Conservation (phyloP, 1,140 invertebrate species). For the Saccostrea echinata region DNA sequence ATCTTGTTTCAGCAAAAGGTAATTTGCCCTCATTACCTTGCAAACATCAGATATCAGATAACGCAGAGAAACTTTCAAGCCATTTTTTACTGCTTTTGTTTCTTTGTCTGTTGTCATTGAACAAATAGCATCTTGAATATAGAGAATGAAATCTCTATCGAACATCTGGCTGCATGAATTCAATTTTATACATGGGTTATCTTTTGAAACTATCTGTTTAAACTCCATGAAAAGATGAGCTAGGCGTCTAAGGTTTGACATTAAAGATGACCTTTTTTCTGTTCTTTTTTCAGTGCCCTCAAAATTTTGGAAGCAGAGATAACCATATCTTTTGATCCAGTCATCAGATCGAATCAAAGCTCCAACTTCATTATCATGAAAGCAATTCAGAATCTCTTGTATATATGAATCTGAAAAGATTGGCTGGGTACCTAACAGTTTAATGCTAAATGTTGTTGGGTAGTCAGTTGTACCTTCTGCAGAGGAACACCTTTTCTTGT, state of each 20-base stretch:
- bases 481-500: conserved; percentile 25
- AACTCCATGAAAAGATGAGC: conserved; percentile 2
- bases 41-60: neutral
- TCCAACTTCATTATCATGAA: conserved; percentile 28
- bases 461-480: too few species aligned
- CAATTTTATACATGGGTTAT: neutral
- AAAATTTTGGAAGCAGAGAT: conserved; percentile 7
- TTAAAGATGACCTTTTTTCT: neutral
- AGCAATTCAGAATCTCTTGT: conserved; percentile 16
- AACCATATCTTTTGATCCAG: conserved; percentile 41
- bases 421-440: neutral
- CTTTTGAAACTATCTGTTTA: neutral
- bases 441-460: neutral
- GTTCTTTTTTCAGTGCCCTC: conserved; percentile 32
- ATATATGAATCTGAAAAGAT: neutral
- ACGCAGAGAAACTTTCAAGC: neutral
- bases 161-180: conserved; percentile 24
- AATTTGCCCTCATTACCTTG: neutral
- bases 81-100: too few species aligned
- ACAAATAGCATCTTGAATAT: conserved; percentile 21
- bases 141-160: neutral
- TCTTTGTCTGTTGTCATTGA: neutral
- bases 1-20: neutral
- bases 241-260: conserved; percentile 37
- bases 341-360: neutral